Evolutionary conservation across 2,888 invertebrate genomes (phyloP).

Genomic region (Hoplodrina blanda): DNA sequence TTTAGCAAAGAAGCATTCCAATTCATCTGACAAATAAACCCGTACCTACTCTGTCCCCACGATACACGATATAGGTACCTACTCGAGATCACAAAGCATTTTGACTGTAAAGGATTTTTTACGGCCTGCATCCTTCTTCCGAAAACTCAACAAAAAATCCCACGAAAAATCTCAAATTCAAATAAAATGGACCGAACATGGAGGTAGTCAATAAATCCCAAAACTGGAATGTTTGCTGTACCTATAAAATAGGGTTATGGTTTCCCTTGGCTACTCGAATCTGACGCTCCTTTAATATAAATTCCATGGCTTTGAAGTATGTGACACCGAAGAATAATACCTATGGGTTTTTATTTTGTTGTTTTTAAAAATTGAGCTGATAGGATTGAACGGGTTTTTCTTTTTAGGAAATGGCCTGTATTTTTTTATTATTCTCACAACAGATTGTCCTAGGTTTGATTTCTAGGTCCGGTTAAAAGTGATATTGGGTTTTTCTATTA

Average conservation of each 20-base stretch:
- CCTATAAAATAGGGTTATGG: slow-evolving; percentile 71
- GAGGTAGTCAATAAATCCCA: slow-evolving; percentile 67
- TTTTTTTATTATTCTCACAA: too few species aligned
- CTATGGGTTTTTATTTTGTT: neutral
- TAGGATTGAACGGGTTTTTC: too few species aligned
- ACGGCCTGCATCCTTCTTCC: slow-evolving; percentile 37
- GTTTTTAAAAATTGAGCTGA: too few species aligned
- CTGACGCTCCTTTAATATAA: slow-evolving; percentile 33
- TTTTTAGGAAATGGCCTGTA: too few species aligned
- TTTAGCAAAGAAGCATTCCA: slow-evolving; percentile 6
- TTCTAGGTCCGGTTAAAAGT: too few species aligned
- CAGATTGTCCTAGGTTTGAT: too few species aligned
- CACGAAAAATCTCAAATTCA: slow-evolving; percentile 38
- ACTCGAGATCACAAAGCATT: slow-evolving; percentile 42
- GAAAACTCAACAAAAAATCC: slow-evolving; percentile 30
- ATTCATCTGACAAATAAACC: slow-evolving; percentile 11
- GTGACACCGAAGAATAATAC: slow-evolving; percentile 18
- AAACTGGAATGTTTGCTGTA: slow-evolving; percentile 66
- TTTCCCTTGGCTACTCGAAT: slow-evolving; percentile 46
- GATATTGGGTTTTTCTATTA: too few species aligned
- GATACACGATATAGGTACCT: slow-evolving; percentile 1
- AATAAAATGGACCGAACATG: slow-evolving; percentile 48
- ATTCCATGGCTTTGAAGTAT: slow-evolving; percentile 41
- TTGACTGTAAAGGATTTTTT: slow-evolving; percentile 33
- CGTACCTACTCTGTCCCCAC: slow-evolving; percentile 11